Base-by-base conservation (phyloP, 2,113 vertebrate genomes). In the Pterophyllum scalare region DNA sequence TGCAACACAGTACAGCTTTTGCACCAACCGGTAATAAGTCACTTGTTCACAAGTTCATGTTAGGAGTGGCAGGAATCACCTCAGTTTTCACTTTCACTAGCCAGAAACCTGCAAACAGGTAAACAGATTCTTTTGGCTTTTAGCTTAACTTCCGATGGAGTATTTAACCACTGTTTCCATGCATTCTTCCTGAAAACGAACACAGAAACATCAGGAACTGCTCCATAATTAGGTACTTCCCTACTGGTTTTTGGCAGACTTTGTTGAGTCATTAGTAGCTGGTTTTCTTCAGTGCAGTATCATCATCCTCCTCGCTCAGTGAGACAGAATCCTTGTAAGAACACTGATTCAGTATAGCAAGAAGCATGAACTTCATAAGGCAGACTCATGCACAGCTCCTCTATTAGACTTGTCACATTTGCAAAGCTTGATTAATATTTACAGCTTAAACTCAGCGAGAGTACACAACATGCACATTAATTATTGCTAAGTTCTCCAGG, bases 391-490 rank as follows among this genome's bases (percentile, higher is more conserved):
- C 77, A 83, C 61, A 75, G 75, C 79, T 90, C 88, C 75, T 91
- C 85, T 87, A 86, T 87, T 82, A 92, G 87, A 87, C 88, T 57
- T 90, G 88, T 90, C 89, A 91, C 89, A 89, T 86, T 92, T 91
- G 89, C 85, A 88, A 94, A 87, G 89, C 90, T 90, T 89, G 88
- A 94, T 94, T 94, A 94, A 95, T 95, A 94, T 96, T 95, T 94
- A 94, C 93, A 92, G 89, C 90, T 88, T 87, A 83, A 87, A 90
- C 93, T 87, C 86, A 84, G 88, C 88, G 54, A 81, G 89, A 88
- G 85, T 85, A 94, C 86, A 93, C 90, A 95, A 92, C 88, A 90
- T 76, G 86, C 83, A 93, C 90, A 94, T 95, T 94, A 92, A 95
- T 96, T 94, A 95, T 86, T 85, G 78, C 87, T 82, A 90, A 94